Percentiles rank a stretch among this genome's conserved stretches.
These are phyloP conservation scores for Castor canadensis DNA, from an alignment of 2,113 vertebrate species.

Conservation along the genomic window DNA sequence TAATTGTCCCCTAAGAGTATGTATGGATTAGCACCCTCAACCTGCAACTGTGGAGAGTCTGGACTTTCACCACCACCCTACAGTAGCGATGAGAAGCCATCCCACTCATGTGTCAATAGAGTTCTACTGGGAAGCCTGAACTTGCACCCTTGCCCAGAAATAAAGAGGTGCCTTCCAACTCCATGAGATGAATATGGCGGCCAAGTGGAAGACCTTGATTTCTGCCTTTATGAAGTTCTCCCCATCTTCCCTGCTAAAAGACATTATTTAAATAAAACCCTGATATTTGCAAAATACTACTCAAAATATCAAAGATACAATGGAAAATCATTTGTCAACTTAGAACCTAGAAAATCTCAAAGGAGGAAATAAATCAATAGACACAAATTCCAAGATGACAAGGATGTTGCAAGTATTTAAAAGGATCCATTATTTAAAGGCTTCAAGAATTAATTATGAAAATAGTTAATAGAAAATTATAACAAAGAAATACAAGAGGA, in stretches of 20 bases:
- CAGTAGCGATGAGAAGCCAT: background rate
- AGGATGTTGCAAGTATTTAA: background rate
- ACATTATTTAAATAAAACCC: background rate
- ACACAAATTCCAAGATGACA: background rate
- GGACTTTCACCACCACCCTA: background rate
- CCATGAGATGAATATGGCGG: background rate
- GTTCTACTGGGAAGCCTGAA: background rate
- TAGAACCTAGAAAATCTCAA: background rate
- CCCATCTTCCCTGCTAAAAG: background rate
- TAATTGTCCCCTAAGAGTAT: background rate
- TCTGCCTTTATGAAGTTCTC: background rate
- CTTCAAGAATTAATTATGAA: background rate
- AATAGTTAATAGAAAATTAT: background rate
- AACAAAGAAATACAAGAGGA: background rate
- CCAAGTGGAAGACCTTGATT: background rate
- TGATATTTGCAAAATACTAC: background rate
- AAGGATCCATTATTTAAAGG: background rate
- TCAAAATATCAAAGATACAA: background rate
- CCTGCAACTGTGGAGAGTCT: too few species aligned
- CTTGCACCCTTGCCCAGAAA: background rate
- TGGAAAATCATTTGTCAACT: background rate
- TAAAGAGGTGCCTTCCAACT: background rate
- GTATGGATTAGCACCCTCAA: background rate
- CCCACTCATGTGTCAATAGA: background rate
- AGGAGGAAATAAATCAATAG: too few species aligned